Conservation (phyloP, 2,113 vertebrate genomes). For the Crotophaga sulcirostris region DNA sequence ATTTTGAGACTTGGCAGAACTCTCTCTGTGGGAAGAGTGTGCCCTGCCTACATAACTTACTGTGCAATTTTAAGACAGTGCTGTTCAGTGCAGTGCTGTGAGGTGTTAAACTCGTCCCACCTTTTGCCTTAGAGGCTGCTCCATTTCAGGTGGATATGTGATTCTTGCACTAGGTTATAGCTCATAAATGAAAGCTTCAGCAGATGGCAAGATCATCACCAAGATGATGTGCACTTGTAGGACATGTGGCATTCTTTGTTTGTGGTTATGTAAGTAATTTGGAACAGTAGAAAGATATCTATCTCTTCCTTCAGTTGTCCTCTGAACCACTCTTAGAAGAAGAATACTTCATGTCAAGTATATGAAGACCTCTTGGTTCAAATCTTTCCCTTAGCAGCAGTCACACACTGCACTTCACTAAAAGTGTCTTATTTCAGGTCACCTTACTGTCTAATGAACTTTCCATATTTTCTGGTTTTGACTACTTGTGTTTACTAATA, state of each 20-base stretch:
- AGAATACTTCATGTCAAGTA: too few relatives aligned
- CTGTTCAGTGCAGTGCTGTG: neutral
- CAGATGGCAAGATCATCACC: constrained; percentile 28
- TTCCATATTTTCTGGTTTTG: neutral
- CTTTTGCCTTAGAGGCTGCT: neutral
- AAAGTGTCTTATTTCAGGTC: neutral
- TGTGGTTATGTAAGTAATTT: neutral
- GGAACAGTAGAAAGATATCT: neutral
- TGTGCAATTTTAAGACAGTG: neutral
- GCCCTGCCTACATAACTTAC: neutral
- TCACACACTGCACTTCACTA: neutral
- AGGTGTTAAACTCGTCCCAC: neutral
- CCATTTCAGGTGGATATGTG: neutral
- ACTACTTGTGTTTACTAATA: neutral
- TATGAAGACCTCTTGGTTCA: neutral
- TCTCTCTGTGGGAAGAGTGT: neutral
- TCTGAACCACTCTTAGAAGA: neutral
- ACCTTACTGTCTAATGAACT: neutral
- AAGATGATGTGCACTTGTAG: neutral
- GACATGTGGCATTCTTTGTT: neutral
- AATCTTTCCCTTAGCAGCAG: neutral
- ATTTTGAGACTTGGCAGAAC: neutral
- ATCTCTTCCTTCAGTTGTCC: neutral
- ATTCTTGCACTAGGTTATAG: neutral
- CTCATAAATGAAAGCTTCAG: neutral